phyloP scores from a whole-genome alignment of 2,797 vertebrate genomes.

The Sciaenops ocellatus region DNA sequence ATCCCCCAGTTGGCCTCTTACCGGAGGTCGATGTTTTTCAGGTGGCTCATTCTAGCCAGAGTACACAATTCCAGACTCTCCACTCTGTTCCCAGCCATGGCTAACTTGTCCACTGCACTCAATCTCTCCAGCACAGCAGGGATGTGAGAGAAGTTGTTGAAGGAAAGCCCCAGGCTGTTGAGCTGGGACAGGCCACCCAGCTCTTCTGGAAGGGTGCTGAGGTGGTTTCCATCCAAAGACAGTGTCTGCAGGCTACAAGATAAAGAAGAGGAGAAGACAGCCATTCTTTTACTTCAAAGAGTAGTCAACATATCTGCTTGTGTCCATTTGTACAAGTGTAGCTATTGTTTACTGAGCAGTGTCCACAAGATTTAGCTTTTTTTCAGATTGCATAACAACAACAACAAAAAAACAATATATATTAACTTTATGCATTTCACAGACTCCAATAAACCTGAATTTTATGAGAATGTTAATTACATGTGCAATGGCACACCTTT shows the following conservation, averaged over 20 bases:
- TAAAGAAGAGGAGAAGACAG: conserved; percentile 30
- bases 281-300: conserved; percentile 16
- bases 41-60: conserved; percentile 89
- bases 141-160: conserved; percentile 92
- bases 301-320: conserved; percentile 21
- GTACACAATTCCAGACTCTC: conserved; percentile 86
- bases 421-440: conserved; percentile 47
- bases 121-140: conserved; percentile 91
- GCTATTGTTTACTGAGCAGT: conserved; percentile 19
- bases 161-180: conserved; percentile 92
- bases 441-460: conserved; percentile 30
- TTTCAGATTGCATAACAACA: conserved; percentile 51
- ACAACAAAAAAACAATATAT: conserved; percentile 2
- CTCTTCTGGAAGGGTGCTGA: conserved; percentile 92
- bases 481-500: neutral
- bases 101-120: conserved; percentile 88
- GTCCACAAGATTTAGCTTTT: conserved; percentile 40
- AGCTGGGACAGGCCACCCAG: conserved; percentile 91
- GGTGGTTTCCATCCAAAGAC: conserved; percentile 94
- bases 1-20: conserved; percentile 72
- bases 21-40: conserved; percentile 94
- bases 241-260: conserved; percentile 92
- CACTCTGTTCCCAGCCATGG: conserved; percentile 93
- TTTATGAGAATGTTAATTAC: conserved; percentile 1
- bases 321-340: conserved; percentile 13